phyloP scores from a whole-genome alignment of 2,888 invertebrate genomes.

The Cremastinae sp. region DNA sequence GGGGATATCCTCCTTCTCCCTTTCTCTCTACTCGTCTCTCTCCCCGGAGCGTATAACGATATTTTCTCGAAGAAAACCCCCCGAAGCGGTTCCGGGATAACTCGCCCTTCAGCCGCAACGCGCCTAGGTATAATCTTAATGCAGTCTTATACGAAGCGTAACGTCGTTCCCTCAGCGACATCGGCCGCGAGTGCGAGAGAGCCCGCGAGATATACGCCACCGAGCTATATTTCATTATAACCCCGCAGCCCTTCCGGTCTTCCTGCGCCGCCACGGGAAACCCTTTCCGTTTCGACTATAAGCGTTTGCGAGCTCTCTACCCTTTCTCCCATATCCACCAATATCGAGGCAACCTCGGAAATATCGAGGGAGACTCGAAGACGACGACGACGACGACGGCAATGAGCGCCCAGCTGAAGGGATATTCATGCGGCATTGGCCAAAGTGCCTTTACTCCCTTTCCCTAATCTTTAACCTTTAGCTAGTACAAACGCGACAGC shows the following conservation, averaged over 20 bases:
- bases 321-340: constrained; percentile 40
- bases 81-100: constrained; percentile 52
- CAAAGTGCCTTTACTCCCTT: constrained; percentile 70
- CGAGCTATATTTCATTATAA: constrained; percentile 80
- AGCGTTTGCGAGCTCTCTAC: constrained; percentile 52
- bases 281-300: constrained; percentile 78
- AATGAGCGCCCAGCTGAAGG: constrained; percentile 34
- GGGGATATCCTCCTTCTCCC: constrained; percentile 59
- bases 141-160: constrained; percentile 80
- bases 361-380: constrained; percentile 47
- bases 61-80: constrained; percentile 60
- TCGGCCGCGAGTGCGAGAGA: constrained; percentile 32
- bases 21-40: constrained; percentile 48
- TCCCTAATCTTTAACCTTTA: constrained; percentile 71
- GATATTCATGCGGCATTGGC: constrained; percentile 66
- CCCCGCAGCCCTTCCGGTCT: constrained; percentile 78
- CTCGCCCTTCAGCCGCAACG: constrained; percentile 69
- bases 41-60: constrained; percentile 55
- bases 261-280: constrained; percentile 68
- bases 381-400: constrained; percentile 53
- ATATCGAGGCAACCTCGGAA: constrained; percentile 57
- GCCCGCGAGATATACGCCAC: constrained; percentile 29
- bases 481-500: too few species aligned
- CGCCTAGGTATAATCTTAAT: constrained; percentile 80
- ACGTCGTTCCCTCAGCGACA: constrained; percentile 66